Percentiles rank a stretch among this genome's conserved stretches.
Conservation (phyloP, 2,888 invertebrate species). For the Aleiodes alternator region DNA sequence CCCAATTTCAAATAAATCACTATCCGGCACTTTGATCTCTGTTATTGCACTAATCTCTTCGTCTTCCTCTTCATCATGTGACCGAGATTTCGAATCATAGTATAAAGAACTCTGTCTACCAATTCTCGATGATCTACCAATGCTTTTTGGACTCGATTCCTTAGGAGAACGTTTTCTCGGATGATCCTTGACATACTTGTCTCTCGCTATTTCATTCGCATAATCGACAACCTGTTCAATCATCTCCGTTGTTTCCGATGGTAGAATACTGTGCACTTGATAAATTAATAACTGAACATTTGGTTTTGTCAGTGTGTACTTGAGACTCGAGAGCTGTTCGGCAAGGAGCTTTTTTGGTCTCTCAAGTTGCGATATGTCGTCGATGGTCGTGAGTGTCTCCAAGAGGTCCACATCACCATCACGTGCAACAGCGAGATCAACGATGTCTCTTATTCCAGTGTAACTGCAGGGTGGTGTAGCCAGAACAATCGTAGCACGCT, state of each 20-base stretch:
- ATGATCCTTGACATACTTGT: constrained; percentile 79
- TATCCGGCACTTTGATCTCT: constrained; percentile 79
- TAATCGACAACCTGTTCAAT: constrained; percentile 80
- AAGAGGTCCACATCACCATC: constrained; percentile 87
- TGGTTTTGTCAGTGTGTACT: constrained; percentile 86
- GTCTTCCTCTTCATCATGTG: constrained; percentile 19
- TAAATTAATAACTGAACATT: constrained; percentile 89
- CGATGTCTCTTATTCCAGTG: constrained; percentile 86
- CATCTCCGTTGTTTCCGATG: constrained; percentile 86
- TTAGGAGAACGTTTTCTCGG: constrained; percentile 53
- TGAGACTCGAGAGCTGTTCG: constrained; percentile 85
- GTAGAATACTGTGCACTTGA: constrained; percentile 87
- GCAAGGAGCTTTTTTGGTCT: constrained; percentile 78
- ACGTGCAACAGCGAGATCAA: constrained; percentile 82
- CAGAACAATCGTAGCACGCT: constrained; percentile 80
- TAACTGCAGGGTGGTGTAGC: constrained; percentile 90
- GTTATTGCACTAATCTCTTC: constrained; percentile 15
- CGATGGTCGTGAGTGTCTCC: constrained; percentile 77
- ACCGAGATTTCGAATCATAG: constrained; percentile 21
- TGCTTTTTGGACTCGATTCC: constrained; percentile 52
- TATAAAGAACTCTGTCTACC: constrained; percentile 17
- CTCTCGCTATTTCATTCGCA: constrained; percentile 83
- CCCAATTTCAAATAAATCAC: constrained; percentile 83
- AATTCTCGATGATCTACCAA: constrained; percentile 33
- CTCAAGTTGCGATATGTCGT: constrained; percentile 54